phyloP scores from a whole-genome alignment of 2,113 vertebrate genomes.

The Emydura subglobosa region DNA sequence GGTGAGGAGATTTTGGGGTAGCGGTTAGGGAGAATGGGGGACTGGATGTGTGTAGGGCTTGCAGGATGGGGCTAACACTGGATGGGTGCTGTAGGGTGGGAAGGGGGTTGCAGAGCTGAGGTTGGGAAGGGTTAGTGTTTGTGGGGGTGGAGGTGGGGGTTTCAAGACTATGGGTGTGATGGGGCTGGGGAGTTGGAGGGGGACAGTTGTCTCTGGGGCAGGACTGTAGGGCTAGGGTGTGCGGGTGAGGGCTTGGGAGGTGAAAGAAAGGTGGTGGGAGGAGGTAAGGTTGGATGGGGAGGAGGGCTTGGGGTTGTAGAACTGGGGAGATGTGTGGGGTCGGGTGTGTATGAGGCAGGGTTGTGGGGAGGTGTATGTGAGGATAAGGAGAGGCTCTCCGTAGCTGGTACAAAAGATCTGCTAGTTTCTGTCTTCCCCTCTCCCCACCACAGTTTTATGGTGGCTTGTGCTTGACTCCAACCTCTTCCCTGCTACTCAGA shows the following conservation, averaged over 20 bases:
- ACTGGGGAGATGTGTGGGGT: neutral
- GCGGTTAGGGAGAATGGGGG: too few species aligned
- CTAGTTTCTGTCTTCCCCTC: slow-evolving; percentile 19
- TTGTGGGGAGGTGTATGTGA: neutral
- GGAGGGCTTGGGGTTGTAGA: neutral
- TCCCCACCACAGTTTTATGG: neutral
- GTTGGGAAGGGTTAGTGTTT: neutral
- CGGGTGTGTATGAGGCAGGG: neutral
- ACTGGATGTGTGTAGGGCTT: neutral
- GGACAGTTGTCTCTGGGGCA: neutral
- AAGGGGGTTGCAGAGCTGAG: neutral
- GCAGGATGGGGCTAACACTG: neutral
- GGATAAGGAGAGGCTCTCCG: slow-evolving; percentile 30
- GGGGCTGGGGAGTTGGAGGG: neutral
- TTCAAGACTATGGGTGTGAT: neutral
- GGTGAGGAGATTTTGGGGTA: neutral
- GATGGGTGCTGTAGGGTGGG: neutral
- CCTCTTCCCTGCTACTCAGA: slow-evolving; percentile 17
- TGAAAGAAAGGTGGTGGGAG: neutral
- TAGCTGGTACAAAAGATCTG: neutral
- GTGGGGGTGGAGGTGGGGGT: too few species aligned
- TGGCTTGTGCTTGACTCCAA: neutral
- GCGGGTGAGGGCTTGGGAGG: neutral
- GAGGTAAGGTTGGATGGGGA: neutral
- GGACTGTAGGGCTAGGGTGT: neutral